Evolutionary conservation across 1,140 invertebrate species (phyloP).

Genomic region (Phenacoccus solenopsis): DNA sequence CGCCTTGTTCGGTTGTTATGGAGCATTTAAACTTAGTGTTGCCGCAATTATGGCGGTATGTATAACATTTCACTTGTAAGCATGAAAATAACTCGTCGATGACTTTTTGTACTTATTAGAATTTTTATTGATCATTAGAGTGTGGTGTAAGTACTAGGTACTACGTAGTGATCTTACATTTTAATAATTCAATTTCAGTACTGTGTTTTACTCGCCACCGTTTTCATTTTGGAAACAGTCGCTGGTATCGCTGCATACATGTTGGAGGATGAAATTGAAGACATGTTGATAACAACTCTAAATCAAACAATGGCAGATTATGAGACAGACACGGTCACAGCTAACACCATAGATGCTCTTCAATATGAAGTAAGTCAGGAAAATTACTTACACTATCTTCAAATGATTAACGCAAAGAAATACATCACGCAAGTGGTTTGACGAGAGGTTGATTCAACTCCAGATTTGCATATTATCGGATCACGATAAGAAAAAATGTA

Average conservation of each 20-base stretch:
- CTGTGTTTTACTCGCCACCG: constrained; percentile 59
- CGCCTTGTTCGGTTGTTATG: constrained; percentile 73
- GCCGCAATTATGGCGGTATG: constrained; percentile 69
- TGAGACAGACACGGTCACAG: constrained; percentile 34
- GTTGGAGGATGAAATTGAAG: background rate
- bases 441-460: no score
- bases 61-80: constrained; percentile 11
- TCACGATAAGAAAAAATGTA: no score
- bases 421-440: no score
- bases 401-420: no score
- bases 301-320: background rate
- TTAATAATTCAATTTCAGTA: constrained; percentile 52
- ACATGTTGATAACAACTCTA: background rate
- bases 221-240: constrained; percentile 70
- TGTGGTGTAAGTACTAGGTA: no score
- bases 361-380: constrained; percentile 55
- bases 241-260: constrained; percentile 55
- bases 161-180: background rate
- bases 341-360: constrained; percentile 47
- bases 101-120: background rate
- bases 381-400: background rate
- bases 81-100: background rate
- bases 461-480: no score
- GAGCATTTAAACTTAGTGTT: constrained; percentile 62
- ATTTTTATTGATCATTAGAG: no score